Evolutionary conservation across 1,140 invertebrate genomes (phyloP).

Genomic region (Thalassaphorura encarpata): DNA sequence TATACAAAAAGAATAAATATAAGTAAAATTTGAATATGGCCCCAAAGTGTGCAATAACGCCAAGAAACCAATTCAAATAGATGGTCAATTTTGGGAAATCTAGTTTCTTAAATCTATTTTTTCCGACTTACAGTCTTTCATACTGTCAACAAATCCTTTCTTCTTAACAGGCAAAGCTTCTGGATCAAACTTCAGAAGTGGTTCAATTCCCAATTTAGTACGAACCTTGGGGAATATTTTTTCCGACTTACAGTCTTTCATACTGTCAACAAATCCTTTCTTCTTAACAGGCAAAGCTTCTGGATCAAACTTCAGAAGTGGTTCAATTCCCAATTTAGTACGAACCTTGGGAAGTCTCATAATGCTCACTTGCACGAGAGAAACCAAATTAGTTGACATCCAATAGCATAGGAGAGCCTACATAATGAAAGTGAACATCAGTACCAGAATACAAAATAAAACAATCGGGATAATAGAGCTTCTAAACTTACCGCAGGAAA

Average conservation of each 20-base stretch:
- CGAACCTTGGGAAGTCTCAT: constrained; percentile 64
- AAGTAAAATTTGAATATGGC: background rate
- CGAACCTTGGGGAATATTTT: constrained; percentile 49
- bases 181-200: constrained; percentile 46
- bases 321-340: constrained; percentile 67
- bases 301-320: constrained; percentile 46
- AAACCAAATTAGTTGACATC: constrained; percentile 79
- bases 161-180: constrained; percentile 51
- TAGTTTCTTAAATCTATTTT: too few relatives aligned
- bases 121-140: constrained; percentile 66
- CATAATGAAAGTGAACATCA: constrained; percentile 30
- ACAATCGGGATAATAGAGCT: background rate
- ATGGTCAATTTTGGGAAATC: too few relatives aligned
- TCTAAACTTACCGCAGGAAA: constrained; percentile 65
- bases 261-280: constrained; percentile 63
- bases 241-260: constrained; percentile 66
- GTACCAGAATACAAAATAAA: background rate
- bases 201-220: constrained; percentile 67
- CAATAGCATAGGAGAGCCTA: constrained; percentile 83
- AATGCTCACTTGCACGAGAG: constrained; percentile 67
- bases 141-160: constrained; percentile 63
- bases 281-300: constrained; percentile 51
- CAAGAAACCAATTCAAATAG: too few relatives aligned
- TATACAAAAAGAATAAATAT: background rate
- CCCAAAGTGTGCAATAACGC: too few relatives aligned